These are phyloP conservation scores for Ormyrus labotus DNA, from an alignment of 2,888 invertebrate species.

Conservation along the genomic window DNA sequence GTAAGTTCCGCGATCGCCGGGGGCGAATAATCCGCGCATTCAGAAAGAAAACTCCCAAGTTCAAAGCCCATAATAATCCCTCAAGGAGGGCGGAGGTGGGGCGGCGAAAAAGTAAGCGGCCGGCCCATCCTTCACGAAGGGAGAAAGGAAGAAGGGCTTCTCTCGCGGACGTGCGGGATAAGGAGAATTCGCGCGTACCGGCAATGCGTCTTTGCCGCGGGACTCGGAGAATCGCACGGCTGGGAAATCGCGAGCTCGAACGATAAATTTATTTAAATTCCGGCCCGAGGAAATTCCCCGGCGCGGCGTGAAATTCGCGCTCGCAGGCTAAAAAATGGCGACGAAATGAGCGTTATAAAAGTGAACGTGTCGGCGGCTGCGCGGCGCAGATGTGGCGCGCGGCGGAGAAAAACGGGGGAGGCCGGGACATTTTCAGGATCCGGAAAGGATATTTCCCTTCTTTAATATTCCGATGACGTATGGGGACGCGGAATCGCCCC, in stretches of 20 bases:
- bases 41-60: not conserved
- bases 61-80: constrained; percentile 36
- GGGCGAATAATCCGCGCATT: not conserved
- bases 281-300: constrained; percentile 3
- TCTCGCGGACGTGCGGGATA: constrained; percentile 4
- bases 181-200: constrained; percentile 43
- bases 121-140: constrained; percentile 6
- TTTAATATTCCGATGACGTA: constrained; percentile 69
- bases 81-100: not conserved
- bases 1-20: too few relatives aligned
- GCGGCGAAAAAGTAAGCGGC: not conserved
- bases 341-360: constrained; percentile 26
- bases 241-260: constrained; percentile 58
- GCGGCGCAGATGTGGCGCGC: not conserved
- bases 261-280: constrained; percentile 58
- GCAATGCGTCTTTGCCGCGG: constrained; percentile 50
- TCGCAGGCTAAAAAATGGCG: constrained; percentile 25
- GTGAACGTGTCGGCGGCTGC: constrained; percentile 10
- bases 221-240: constrained; percentile 60
- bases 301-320: constrained; percentile 18
- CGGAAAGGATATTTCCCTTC: constrained; percentile 66
- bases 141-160: not conserved
- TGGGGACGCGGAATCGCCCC: constrained; percentile 47
- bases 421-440: constrained; percentile 45
- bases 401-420: not conserved